Evolutionary conservation across 2,888 invertebrate genomes (phyloP), one percentile per base, ranked within the genome.

Genomic region (Limenitis camilla): DNA sequence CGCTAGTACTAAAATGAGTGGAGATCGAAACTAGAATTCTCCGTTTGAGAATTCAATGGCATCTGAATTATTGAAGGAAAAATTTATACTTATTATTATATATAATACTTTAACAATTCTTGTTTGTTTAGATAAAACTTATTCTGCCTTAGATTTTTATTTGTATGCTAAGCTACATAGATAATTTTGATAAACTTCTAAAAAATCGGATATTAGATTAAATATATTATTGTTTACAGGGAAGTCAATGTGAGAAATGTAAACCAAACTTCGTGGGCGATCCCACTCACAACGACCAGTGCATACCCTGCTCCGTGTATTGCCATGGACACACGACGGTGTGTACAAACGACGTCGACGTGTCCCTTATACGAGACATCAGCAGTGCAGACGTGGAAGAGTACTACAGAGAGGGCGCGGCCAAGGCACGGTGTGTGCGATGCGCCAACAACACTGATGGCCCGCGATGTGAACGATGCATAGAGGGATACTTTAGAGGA

Each of bases 231-330:
- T 28, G 31, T 19, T 28, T 43, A 51, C 51, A 51, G 51, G 51
- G 97, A 5, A 89, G 89, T n/a, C 95, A 95, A 76, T 98, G 98
- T 71, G 94, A 96, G 69, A 93, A 94, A 74, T 98, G 98, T 75
- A 91, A 94, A 72, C 94, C 95, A 0, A 88, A 96, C 51, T 98
- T 92, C 81, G 98, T 98, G 29, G 97, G 98, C 7, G 94, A 97
- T 80, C 97, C 98, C 0, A 91, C 92, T 31, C 93, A 95, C 69
- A 95, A 95, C 38, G 94, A 93, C 0, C 91, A 92, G 60, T 98
- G 98, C 71, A 91, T 94, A 38, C 94, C 97, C 0, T 98, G 98
- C 70, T 84, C 91, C 1, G 93, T 94, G 58, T 96, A 95, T 79
- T 98, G 98, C 69, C 92, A 97, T 78, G 95, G 95, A 0, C 98